Base-by-base conservation (phyloP, 2,888 invertebrate species). In the Leptopilina syphax region DNA sequence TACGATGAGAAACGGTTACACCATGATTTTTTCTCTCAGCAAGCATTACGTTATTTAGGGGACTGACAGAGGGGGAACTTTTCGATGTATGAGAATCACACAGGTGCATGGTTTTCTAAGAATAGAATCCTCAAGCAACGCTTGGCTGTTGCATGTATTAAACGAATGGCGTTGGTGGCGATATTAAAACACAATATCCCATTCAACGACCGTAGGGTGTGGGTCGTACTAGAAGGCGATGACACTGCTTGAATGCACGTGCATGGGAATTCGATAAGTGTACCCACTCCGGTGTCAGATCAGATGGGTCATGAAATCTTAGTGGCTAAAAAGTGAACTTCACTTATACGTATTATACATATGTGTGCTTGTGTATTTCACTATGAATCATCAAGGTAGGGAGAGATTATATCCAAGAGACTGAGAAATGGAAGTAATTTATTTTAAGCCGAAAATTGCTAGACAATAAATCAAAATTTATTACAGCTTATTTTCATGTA, bases 241-340 rank as follows among this genome's bases (percentile, higher is more conserved):
- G 91, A 91, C 91, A 91, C 90, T 87, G 90, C 89, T 88, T 86
- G 86, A 89, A 88, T 90, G 90, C 90, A 91, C 91, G 91, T 91
- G 91, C 90, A 91, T 89, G 91, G 91, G 91, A 91, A 91, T 91
- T 86, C 86, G 91, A 91, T 90, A 89, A 84, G 79, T 67, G 77
- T 79, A 79, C 81, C 82, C 76, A 78, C 57, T 76, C 81, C 82
- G 82, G 85, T 83, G 83, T 84, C 77, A 81, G 84, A 86, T 84
- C 85, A 88, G 88, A 87, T 87, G 88, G 90, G 88, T 90, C 89
- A 89, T 89, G 89, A 85, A 88, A 87, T 90, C 88, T 87, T 88
- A 90, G 88, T 89, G 89, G 87, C 89, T 87, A 85, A 88, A 87
- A 86, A 85, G 85, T 84, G 83, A 84, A 77, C 18, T 60, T 60